Evolutionary conservation across 2,888 invertebrate genomes (phyloP).

Genomic region (Iselma pallidipennis): DNA sequence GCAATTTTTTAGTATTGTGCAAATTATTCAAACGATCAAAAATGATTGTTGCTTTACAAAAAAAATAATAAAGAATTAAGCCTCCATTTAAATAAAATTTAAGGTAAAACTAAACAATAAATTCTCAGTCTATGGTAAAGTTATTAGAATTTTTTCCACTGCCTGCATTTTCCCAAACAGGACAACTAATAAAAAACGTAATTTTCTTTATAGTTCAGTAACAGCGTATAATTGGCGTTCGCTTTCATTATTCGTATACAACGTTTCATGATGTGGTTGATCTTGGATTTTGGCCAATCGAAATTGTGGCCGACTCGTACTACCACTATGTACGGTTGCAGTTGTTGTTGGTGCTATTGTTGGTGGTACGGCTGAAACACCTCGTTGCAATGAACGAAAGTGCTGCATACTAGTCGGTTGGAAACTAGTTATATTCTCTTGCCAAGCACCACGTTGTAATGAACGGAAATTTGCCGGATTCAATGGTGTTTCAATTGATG

Average conservation of each 20-base stretch:
- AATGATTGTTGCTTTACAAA: no score
- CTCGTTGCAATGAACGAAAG: slow-evolving; percentile 58
- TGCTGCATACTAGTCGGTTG: slow-evolving; percentile 48
- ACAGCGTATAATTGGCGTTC: slow-evolving; percentile 70
- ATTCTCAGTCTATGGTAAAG: slow-evolving; percentile 31
- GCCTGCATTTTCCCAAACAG: slow-evolving; percentile 57
- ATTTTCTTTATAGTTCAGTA: slow-evolving; percentile 64
- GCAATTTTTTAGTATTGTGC: slow-evolving; percentile 6
- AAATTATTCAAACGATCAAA: no score
- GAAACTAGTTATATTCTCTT: slow-evolving; percentile 41
- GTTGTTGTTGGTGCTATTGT: slow-evolving; percentile 40
- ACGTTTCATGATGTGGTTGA: slow-evolving; percentile 50
- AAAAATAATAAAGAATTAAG: no score
- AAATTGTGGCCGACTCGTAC: slow-evolving; percentile 47
- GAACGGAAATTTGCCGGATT: slow-evolving; percentile 62
- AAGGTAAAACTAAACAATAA: slow-evolving; percentile 26
- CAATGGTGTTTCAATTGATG: slow-evolving; percentile 48
- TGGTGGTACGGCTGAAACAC: slow-evolving; percentile 40
- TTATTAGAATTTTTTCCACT: slow-evolving; percentile 35
- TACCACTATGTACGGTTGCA: slow-evolving; percentile 48
- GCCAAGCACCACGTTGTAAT: slow-evolving; percentile 56
- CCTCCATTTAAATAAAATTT: no score
- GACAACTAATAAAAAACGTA: slow-evolving; percentile 38
- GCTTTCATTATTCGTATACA: slow-evolving; percentile 56
- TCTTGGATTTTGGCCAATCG: slow-evolving; percentile 54